These are phyloP conservation scores for Melolontha melolontha DNA, from an alignment of 2,888 invertebrate species.

Conservation along the genomic window DNA sequence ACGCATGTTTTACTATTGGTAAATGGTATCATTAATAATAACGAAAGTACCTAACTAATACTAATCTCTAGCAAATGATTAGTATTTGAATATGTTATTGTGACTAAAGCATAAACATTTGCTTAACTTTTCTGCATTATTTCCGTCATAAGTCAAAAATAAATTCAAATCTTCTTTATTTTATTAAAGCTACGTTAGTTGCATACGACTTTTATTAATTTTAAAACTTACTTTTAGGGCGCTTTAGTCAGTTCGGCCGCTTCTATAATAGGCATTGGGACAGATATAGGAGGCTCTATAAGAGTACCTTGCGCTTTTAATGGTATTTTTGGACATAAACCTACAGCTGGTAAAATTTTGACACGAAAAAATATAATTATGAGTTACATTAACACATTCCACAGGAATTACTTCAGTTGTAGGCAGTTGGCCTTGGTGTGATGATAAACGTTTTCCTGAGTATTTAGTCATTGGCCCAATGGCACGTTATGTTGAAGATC, in stretches of 20 bases:
- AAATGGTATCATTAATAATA: too few species aligned
- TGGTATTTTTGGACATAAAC: conserved; percentile 90
- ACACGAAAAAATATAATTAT: conserved; percentile 7
- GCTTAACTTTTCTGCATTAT: too few species aligned
- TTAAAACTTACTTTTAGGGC: conserved; percentile 65
- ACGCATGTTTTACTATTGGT: too few species aligned
- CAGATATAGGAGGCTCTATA: conserved; percentile 90
- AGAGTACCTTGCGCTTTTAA: conserved; percentile 87
- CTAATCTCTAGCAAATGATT: too few species aligned
- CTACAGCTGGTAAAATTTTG: conserved; percentile 72
- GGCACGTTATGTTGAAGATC: conserved; percentile 81
- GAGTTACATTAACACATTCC: conserved; percentile 34
- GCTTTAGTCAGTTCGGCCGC: conserved; percentile 81
- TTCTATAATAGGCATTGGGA: conserved; percentile 82
- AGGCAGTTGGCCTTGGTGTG: conserved; percentile 72
- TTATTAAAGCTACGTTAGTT: too few species aligned
- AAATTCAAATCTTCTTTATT: too few species aligned
- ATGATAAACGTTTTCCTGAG: conserved; percentile 66
- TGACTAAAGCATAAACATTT: too few species aligned
- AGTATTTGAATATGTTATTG: too few species aligned
- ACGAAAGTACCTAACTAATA: too few species aligned
- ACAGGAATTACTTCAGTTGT: conserved; percentile 69
- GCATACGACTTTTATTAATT: background rate
- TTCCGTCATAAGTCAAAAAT: too few species aligned
- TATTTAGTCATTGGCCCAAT: conserved; percentile 79